phyloP scores from a whole-genome alignment of 2,797 vertebrate genomes.

The Antrozous pallidus region DNA sequence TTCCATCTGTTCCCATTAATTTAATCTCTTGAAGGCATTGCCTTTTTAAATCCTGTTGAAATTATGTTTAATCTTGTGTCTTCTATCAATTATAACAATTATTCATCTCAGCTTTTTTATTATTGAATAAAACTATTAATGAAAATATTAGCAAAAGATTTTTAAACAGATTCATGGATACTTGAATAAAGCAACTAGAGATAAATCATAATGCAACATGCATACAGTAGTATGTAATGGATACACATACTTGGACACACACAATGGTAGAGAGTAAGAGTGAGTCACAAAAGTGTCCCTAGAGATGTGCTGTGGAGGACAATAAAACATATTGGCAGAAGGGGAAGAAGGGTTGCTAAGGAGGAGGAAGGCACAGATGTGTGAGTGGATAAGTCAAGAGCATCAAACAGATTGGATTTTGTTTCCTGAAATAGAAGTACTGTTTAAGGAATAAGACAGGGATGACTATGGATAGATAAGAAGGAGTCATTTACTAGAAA shows the following conservation, averaged over 20 bases:
- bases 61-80: background rate
- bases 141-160: background rate
- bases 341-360: background rate
- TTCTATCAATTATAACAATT: background rate
- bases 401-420: background rate
- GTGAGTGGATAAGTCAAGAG: background rate
- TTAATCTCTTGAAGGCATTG: background rate
- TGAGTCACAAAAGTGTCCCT: background rate
- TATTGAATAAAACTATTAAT: background rate
- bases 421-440: background rate
- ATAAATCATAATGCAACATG: background rate
- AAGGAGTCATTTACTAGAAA: background rate
- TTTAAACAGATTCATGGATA: background rate
- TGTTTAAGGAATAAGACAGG: background rate
- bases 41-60: background rate
- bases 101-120: background rate
- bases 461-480: background rate
- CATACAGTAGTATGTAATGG: background rate
- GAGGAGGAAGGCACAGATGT: background rate
- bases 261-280: background rate
- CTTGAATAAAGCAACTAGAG: background rate
- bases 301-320: background rate
- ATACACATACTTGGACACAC: background rate
- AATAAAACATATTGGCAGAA: slow-evolving; percentile 21
- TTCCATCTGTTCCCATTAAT: background rate